Evolutionary conservation across 2,113 vertebrate species (phyloP).

Genomic region (Anoplopoma fimbria): DNA sequence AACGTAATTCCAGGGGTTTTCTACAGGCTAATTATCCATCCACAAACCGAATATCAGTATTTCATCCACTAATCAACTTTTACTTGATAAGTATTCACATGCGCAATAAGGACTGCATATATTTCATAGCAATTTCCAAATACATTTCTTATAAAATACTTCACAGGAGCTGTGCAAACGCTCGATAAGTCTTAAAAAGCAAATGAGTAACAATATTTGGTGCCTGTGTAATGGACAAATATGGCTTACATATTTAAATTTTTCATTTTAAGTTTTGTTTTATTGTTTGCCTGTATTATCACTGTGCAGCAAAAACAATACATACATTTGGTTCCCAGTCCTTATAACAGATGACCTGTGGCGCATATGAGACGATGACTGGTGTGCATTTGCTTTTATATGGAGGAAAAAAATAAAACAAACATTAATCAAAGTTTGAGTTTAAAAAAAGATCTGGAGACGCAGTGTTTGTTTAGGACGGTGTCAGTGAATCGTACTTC

Average conservation of each 20-base stretch:
- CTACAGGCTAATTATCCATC: neutral
- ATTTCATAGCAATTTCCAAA: neutral
- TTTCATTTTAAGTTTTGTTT: neutral
- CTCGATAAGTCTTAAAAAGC: neutral
- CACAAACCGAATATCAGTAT: neutral
- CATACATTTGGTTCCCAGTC: neutral
- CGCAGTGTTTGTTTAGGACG: neutral
- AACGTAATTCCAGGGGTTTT: neutral
- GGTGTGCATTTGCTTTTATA: neutral
- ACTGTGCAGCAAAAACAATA: neutral
- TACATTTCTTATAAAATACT: neutral
- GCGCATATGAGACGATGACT: neutral
- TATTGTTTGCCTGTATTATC: neutral
- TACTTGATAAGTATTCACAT: neutral
- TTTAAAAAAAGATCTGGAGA: neutral
- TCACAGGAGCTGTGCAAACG: neutral
- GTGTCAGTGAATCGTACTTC: neutral
- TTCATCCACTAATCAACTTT: neutral
- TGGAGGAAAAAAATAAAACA: neutral
- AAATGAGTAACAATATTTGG: neutral
- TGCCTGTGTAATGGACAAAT: neutral
- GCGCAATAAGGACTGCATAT: neutral
- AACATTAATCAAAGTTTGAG: neutral
- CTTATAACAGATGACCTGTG: constrained; percentile 8
- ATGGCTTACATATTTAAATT: neutral